Evolutionary conservation across 1,140 invertebrate species (phyloP), one percentile per base, ranked within the genome.

Genomic region (Caenorhabditis inopinata): DNA sequence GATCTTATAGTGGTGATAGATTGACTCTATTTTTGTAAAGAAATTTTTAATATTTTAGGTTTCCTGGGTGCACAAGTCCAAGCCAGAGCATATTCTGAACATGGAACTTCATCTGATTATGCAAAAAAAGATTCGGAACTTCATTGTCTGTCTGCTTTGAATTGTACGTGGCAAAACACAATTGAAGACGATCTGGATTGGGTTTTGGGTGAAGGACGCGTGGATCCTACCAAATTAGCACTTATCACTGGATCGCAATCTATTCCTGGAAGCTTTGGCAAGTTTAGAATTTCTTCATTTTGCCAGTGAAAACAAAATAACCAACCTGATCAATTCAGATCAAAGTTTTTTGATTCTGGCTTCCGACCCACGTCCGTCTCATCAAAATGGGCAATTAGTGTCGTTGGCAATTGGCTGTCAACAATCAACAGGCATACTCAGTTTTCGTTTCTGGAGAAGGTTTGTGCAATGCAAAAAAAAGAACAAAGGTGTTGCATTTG

Each of bases 391-490:
- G 5, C 27, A 81, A 29, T 53, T 83, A 42, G 77, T 83, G 14
- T 81, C 79, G n/a, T 42, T 62, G 11, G 58, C 82, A 21, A 83
- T 83, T 53, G 82, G 82, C 32, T 83, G 83, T 51, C 83, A 83
- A 74, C 76, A 79, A 42, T 79, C 79, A 6, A 29, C 74, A 6
- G 83, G 83, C 25, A 76, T 83, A 11, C 47, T 83, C 7, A 75
- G 83, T 35, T 80, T 83, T 74, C 51, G 82, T 18, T 80, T 78
- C 48, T 83, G 83, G 83, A 80, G 83, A 58, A 83, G 81, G 48
- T 49, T 68, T 68, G 58, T 35, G 32, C 38, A 68, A 74, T 46
- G 79, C 38, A 14, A 7, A 42, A 42, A 7, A 14, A 42, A 7
- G 38, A 14, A 7, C 38, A n/a, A n/a, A n/a, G n/a, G n/a, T n/a